phyloP scores from a whole-genome alignment of 2,113 vertebrate species.

The Sinocyclocheilus anshuiensis region DNA sequence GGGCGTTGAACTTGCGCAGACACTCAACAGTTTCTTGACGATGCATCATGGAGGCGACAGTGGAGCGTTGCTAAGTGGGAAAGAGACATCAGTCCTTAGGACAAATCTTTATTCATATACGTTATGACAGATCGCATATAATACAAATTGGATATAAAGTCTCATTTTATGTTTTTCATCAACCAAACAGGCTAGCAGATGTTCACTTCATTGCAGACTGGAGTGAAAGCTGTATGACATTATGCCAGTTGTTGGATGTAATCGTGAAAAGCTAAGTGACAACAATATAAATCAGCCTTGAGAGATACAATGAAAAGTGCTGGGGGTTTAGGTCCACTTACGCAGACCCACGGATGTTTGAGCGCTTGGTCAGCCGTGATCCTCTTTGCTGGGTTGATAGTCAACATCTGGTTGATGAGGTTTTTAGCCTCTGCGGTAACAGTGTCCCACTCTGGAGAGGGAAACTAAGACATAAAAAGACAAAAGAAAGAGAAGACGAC shows the following conservation, averaged over 20 bases:
- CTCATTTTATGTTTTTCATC: not conserved
- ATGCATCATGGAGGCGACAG: slow-evolving; percentile 99
- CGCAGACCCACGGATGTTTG: slow-evolving; percentile 98
- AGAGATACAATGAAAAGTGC: not conserved
- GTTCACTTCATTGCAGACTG: not conserved
- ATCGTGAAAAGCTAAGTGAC: not conserved
- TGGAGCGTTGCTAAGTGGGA: slow-evolving; percentile 91
- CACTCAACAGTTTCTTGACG: slow-evolving; percentile 99
- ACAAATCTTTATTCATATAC: not conserved
- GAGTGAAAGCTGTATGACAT: not conserved
- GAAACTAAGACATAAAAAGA: slow-evolving; percentile 81
- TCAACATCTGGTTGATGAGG: slow-evolving; percentile 99
- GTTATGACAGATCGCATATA: not conserved
- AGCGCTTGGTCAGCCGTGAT: slow-evolving; percentile 98
- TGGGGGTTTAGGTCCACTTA: slow-evolving; percentile 76
- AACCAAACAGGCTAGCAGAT: not conserved
- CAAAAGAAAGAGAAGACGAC: not conserved
- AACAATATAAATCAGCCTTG: not conserved
- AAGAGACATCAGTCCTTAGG: slow-evolving; percentile 22
- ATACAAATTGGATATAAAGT: not conserved
- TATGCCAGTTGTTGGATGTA: not conserved
- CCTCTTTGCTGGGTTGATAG: slow-evolving; percentile 97
- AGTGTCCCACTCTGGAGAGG: slow-evolving; percentile 99
- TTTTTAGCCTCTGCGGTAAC: slow-evolving; percentile 99
- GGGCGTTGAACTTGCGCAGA: slow-evolving; percentile 97